Conservation (phyloP, 2,113 vertebrate species). For the Recurvirostra avosetta region DNA sequence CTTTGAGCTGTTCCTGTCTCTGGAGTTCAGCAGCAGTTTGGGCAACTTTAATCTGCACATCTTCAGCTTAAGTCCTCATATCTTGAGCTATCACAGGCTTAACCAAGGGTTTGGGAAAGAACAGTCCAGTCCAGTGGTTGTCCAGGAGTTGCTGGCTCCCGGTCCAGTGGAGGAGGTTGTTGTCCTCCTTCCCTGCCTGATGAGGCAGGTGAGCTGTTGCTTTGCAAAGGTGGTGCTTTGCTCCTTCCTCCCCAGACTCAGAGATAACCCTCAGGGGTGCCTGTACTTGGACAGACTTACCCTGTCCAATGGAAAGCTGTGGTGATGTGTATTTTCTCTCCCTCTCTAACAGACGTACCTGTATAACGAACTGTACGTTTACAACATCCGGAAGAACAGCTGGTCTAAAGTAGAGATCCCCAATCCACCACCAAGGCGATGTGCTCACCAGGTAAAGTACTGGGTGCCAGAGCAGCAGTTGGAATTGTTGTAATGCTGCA, state of each 20-base stretch:
- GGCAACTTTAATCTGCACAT: not conserved
- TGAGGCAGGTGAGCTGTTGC: not conserved
- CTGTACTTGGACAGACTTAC: not conserved
- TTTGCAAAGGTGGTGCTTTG: not conserved
- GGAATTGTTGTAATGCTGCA: fast-evolving
- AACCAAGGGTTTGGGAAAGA: not conserved
- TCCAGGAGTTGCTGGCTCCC: not conserved
- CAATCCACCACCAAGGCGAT: slow-evolving; percentile 87
- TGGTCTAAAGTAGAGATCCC: slow-evolving; percentile 91
- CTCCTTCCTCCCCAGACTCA: not conserved
- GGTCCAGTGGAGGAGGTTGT: not conserved
- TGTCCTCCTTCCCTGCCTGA: not conserved
- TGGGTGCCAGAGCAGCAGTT: not conserved
- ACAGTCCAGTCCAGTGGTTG: not conserved
- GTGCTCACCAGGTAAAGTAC: slow-evolving; percentile 89
- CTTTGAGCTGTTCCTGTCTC: not conserved
- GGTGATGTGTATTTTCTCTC: not conserved
- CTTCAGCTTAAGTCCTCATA: fast-evolving
- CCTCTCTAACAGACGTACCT: slow-evolving; percentile 80
- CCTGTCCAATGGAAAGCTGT: not conserved
- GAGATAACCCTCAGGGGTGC: not conserved
- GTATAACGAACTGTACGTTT: slow-evolving; percentile 91
- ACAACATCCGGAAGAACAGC: slow-evolving; percentile 88
- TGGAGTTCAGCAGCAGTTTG: not conserved
- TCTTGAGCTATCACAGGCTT: not conserved